Conservation (phyloP, 2,888 invertebrate genomes). For the Liopterus haemorrhoidalis region DNA sequence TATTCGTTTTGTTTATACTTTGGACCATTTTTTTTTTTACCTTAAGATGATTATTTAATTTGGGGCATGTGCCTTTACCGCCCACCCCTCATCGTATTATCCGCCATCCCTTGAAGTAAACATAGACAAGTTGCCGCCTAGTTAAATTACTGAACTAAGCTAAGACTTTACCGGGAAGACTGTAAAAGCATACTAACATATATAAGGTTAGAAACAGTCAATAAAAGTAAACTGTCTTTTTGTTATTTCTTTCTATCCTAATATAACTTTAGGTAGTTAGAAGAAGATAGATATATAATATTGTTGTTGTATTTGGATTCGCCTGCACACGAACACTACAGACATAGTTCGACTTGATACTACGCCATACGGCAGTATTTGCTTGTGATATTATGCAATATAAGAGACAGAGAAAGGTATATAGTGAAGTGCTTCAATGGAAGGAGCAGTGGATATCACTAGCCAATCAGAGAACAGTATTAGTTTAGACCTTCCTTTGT, state of each 20-base stretch:
- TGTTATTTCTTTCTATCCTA: conserved; percentile 23
- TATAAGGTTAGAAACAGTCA: conserved; percentile 32
- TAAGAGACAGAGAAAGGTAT: conserved; percentile 25
- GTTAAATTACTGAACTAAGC: conserved; percentile 15
- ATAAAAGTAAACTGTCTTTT: conserved; percentile 23
- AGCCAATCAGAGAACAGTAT: conserved; percentile 58
- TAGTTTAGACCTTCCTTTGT: conserved; percentile 60
- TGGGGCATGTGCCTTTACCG: too few species aligned
- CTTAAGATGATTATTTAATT: too few species aligned
- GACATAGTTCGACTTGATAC: conserved; percentile 18
- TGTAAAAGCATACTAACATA: conserved; percentile 40
- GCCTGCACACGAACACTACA: conserved; percentile 15
- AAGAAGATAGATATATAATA: conserved; percentile 27
- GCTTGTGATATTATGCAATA: conserved; percentile 32
- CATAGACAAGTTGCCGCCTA: conserved; percentile 32
- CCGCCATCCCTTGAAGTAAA: background rate
- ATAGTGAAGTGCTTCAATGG: conserved; percentile 38
- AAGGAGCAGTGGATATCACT: conserved; percentile 41
- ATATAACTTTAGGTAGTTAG: conserved; percentile 12
- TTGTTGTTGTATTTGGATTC: conserved; percentile 13
- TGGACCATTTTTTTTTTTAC: too few species aligned
- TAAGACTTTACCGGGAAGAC: conserved; percentile 35
- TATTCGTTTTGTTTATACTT: too few species aligned
- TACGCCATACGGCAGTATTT: conserved; percentile 32
- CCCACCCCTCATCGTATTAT: conserved; percentile 1